phyloP scores from a whole-genome alignment of 2,113 vertebrate species.

The Corvus hawaiiensis region DNA sequence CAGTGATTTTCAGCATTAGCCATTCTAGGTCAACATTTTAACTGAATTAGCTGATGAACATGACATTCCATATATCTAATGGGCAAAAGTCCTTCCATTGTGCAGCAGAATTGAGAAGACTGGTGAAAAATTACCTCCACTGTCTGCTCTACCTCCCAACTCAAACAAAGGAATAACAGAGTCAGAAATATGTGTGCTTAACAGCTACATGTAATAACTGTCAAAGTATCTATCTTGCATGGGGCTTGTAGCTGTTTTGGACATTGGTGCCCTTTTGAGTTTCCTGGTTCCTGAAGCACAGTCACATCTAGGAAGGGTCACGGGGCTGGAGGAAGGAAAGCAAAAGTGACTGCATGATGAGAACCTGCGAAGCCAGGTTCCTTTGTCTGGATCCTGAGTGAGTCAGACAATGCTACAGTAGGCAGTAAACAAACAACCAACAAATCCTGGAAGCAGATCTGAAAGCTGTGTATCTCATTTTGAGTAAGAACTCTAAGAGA shows the following conservation, averaged over 20 bases:
- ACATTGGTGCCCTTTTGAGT: background rate
- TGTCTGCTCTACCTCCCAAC: background rate
- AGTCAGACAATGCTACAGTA: background rate
- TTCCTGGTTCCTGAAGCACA: background rate
- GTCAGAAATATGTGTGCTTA: background rate
- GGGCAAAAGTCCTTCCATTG: background rate
- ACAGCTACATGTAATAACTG: background rate
- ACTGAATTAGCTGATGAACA: background rate
- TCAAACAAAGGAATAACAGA: background rate
- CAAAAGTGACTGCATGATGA: background rate
- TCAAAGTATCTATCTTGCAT: background rate
- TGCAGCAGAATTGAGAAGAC: background rate
- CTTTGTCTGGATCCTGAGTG: background rate
- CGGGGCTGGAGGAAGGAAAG: background rate
- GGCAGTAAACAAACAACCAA: background rate
- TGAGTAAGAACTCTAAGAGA: background rate
- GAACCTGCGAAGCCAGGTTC: background rate
- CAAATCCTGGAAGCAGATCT: background rate
- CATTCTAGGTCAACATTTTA: background rate
- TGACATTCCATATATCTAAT: background rate
- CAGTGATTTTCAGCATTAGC: background rate
- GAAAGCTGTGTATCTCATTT: background rate
- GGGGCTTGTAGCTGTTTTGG: background rate
- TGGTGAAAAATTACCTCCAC: background rate
- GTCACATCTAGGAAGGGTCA: background rate